phyloP scores from a whole-genome alignment of 2,113 vertebrate species.

The Cololabis saira region DNA sequence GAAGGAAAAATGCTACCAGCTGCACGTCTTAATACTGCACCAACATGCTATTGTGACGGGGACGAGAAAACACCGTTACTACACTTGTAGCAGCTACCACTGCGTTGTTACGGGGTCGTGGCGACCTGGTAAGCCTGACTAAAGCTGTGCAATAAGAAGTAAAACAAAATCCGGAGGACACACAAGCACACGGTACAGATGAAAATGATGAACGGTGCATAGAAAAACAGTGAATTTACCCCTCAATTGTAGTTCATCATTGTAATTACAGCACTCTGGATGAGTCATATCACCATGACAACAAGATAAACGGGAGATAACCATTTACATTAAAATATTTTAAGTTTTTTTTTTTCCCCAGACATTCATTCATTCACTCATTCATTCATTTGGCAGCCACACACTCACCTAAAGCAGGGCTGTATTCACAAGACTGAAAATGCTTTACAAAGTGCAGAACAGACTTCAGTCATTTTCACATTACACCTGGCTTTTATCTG shows the following conservation, averaged over 20 bases:
- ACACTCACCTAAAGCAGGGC: conserved; percentile 6
- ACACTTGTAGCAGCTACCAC: conserved; percentile 44
- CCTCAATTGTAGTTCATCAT: conserved; percentile 48
- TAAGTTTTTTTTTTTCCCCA: too few species aligned
- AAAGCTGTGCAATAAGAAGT: conserved; percentile 44
- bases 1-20: conserved; percentile 65
- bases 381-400: conserved; percentile 19
- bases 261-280: conserved; percentile 58
- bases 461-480: conserved; percentile 1
- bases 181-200: conserved; percentile 10
- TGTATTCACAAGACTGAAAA: not conserved
- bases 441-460: conserved; percentile 14
- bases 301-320: conserved; percentile 52
- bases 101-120: conserved; percentile 41
- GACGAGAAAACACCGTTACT: conserved; percentile 57
- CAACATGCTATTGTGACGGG: conserved; percentile 67
- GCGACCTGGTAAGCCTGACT: conserved; percentile 41
- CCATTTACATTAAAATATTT: conserved; percentile 53
- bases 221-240: conserved; percentile 58
- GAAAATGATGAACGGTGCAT: conserved; percentile 59
- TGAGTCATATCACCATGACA: conserved; percentile 57
- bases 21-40: conserved; percentile 59
- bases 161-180: conserved; percentile 36
- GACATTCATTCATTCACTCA: too few species aligned
- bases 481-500: conserved; percentile 14